phyloP scores from a whole-genome alignment of 2,888 invertebrate species.

The Perithous albicinctus region DNA sequence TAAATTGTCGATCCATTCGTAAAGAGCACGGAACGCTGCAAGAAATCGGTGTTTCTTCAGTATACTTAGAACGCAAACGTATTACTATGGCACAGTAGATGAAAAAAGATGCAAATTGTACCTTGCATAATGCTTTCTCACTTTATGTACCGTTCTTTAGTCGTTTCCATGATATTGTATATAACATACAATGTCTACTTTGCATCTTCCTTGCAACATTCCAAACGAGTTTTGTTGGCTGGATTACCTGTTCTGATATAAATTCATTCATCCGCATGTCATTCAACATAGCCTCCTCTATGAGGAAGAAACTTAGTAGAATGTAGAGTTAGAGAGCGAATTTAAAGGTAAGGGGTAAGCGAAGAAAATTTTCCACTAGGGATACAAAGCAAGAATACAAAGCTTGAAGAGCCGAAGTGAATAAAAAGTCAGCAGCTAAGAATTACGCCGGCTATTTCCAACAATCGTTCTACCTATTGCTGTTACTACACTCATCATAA shows the following conservation, averaged over 20 bases:
- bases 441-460: conserved; percentile 34
- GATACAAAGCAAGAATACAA: conserved; percentile 11
- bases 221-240: no score
- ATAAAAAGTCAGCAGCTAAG: conserved; percentile 37
- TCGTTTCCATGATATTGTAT: background rate
- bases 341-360: conserved; percentile 61
- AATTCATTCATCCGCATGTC: background rate
- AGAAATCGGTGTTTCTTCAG: background rate
- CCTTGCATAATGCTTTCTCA: background rate
- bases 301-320: background rate
- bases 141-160: background rate
- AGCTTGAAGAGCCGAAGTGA: conserved; percentile 8
- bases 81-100: conserved; percentile 57
- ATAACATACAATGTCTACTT: background rate
- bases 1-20: conserved; percentile 34
- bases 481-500: conserved; percentile 40
- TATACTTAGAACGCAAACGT: conserved; percentile 11
- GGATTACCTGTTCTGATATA: no score
- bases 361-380: conserved; percentile 62
- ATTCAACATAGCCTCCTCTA: background rate
- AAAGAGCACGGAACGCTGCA: conserved; percentile 7
- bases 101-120: background rate
- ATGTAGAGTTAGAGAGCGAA: background rate
- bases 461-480: conserved; percentile 38
- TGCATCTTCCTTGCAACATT: background rate